phyloP scores from a whole-genome alignment of 2,888 invertebrate genomes.

The Chelonus formosanus region DNA sequence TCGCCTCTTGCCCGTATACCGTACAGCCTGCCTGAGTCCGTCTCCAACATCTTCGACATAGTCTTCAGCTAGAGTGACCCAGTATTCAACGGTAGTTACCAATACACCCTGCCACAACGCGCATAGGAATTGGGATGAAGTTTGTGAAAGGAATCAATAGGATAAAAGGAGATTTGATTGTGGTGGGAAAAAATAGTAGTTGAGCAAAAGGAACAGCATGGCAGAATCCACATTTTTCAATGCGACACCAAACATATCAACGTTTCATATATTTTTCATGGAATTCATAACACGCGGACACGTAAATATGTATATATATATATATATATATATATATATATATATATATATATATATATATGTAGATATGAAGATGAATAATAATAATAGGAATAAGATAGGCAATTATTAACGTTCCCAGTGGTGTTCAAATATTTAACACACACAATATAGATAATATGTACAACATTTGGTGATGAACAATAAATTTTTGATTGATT shows the following conservation, averaged over 20 bases:
- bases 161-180: conserved; percentile 35
- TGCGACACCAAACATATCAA: conserved; percentile 13
- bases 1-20: conserved; percentile 87
- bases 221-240: conserved; percentile 8
- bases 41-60: conserved; percentile 83
- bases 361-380: not conserved
- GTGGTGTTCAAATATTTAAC: too few species aligned
- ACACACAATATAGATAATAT: too few species aligned
- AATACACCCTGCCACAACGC: conserved; percentile 81
- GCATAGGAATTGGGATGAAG: conserved; percentile 37
- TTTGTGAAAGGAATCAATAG: conserved; percentile 10
- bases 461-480: not conserved
- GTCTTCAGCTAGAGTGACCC: conserved; percentile 86
- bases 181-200: conserved; percentile 64
- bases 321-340: conserved; percentile 7
- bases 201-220: not conserved
- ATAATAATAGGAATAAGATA: conserved; percentile 13
- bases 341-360: not conserved
- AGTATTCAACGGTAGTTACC: conserved; percentile 93
- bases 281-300: conserved; percentile 18
- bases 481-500: not conserved
- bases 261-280: conserved; percentile 12
- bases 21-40: conserved; percentile 81
- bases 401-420: too few species aligned
- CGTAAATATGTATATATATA: conserved; percentile 29